Base-by-base conservation (phyloP, 2,888 invertebrate species). In the Melanostoma mellinum region DNA sequence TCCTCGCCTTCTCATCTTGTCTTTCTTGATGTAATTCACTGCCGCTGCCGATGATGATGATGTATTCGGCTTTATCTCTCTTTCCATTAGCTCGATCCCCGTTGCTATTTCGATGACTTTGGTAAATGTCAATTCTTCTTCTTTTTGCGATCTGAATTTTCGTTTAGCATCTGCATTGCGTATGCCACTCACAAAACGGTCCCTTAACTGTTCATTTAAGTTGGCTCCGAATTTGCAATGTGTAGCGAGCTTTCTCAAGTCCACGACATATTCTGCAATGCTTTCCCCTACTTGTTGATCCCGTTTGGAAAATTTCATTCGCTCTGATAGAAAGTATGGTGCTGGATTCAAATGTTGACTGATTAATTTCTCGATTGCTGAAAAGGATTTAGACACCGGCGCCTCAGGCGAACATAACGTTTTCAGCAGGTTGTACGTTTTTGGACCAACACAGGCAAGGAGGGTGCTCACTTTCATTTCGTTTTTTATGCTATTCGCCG, bases 81-180 rank as follows among this genome's bases (percentile, higher is more conserved):
- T 52, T 52, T 52, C 52, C 52, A 33, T 52, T 1, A 52, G 52
- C 52, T 52, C 52, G 32, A 52, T 52, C 9, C 52, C 52, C 30
- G 52, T 52, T 52, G 52, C 52, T 33, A 52, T 52, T 33, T 33
- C 52, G 52, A 52, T 52, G 33, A 33, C 52, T 52, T 52, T 52
- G 4, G 9, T 8, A 30, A 52, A 52, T 52, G 52, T 52, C 2
- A 52, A n/a, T n/a, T 52, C 52, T 32, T 46, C 46, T 46, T 52
- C 32, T 52, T 52, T 52, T 33, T 52, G 32, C 52, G 33, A 9
- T 52, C 33, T 52, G 52, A 52, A 52, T 4, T 52, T 52, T 33
- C 33, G 33, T 33, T 52, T 52, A 33, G 52, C 52, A 52, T 52
- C 52, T 52, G 33, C 6, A 52, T n/a, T 52, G 3, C 52, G 52